These are phyloP conservation scores for Paragorgia papillata DNA, from an alignment of 92 coral and sea anemone species.

Conservation along the genomic window DNA sequence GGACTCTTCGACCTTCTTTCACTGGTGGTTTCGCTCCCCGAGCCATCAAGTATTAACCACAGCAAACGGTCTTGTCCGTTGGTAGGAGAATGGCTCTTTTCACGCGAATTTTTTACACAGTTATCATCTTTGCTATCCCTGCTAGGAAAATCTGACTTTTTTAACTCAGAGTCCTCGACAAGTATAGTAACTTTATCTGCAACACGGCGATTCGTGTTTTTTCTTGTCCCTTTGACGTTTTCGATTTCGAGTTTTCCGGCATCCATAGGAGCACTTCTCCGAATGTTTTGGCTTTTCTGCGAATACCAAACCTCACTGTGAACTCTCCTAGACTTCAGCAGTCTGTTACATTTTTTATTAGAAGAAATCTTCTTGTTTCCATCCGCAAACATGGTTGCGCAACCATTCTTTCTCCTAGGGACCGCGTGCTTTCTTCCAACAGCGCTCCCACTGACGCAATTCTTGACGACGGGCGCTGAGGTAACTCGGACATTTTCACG, in stretches of 20 bases:
- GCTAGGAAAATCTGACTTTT: neutral
- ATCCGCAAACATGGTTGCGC: neutral
- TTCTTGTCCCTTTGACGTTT: neutral
- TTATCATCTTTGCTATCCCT: neutral
- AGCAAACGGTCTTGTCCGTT: neutral
- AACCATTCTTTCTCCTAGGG: neutral
- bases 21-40: neutral
- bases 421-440: neutral
- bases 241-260: neutral
- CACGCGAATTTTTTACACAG: neutral
- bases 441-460: neutral
- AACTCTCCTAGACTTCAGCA: slow-evolving; percentile 14
- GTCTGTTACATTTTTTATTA: neutral
- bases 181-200: neutral
- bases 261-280: neutral
- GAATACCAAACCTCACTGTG: slow-evolving; percentile 14
- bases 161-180: neutral
- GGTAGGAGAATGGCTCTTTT: neutral
- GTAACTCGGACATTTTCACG: slow-evolving; percentile 1
- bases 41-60: neutral
- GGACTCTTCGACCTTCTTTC: neutral
- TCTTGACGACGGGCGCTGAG: slow-evolving; percentile 4
- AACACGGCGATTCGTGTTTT: neutral
- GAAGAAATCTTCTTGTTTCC: neutral
- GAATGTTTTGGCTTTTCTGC: neutral